Percentiles rank a stretch among this genome's conserved stretches.
phyloP scores from a whole-genome alignment of 2,888 invertebrate genomes.

The Sphaeridia pumilis region DNA sequence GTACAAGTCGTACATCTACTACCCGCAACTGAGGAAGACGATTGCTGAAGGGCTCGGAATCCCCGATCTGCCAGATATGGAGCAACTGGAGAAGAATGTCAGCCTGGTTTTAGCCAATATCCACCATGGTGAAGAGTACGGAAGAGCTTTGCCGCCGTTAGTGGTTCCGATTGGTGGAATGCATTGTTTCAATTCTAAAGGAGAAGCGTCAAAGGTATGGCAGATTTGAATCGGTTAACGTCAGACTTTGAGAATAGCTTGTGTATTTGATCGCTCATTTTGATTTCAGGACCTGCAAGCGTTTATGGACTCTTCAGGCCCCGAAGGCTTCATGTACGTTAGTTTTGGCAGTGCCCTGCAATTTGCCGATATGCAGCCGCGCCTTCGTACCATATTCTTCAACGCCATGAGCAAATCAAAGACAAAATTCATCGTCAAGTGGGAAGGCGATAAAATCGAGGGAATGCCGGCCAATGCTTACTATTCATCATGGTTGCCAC shows the following conservation, averaged over 20 bases:
- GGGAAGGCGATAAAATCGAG: constrained; percentile 25
- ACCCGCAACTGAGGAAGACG: constrained; percentile 17
- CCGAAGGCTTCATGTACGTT: constrained; percentile 13
- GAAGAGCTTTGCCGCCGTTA: constrained; percentile 23
- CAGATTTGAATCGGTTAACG: background rate
- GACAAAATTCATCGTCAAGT: constrained; percentile 26
- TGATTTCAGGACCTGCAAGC: constrained; percentile 7
- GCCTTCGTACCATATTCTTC: constrained; percentile 18
- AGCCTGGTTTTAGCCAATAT: constrained; percentile 25
- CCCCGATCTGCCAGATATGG: constrained; percentile 15
- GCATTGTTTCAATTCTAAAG: constrained; percentile 11
- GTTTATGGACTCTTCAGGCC: constrained; percentile 8
- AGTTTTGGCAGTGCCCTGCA: constrained; percentile 11
- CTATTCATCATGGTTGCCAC: constrained; percentile 33
- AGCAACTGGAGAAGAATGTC: constrained; percentile 21
- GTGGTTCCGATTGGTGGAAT: constrained; percentile 20
- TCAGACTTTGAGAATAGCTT: background rate
- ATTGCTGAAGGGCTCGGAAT: constrained; percentile 15
- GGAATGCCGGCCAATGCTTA: constrained; percentile 39
- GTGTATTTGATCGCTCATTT: background rate
- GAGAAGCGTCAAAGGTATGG: constrained; percentile 10
- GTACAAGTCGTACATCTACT: constrained; percentile 10
- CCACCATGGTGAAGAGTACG: constrained; percentile 23
- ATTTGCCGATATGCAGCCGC: constrained; percentile 3
- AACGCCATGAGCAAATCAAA: constrained; percentile 16